Conservation (phyloP, 2,888 invertebrate species). For the Cephus nigrinus region DNA sequence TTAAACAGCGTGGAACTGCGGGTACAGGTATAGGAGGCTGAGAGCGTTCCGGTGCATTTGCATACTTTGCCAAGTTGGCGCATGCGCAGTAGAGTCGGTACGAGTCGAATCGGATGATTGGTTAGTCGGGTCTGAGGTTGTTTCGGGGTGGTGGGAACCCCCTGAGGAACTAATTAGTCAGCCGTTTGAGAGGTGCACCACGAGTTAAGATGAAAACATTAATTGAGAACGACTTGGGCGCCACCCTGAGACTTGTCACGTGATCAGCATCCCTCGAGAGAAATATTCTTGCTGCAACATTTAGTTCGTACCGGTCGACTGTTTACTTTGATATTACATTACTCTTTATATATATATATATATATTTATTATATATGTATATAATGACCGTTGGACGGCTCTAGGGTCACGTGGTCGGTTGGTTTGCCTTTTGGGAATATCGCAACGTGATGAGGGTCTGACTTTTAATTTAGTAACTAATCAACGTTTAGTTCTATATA, state of each 20-base stretch:
- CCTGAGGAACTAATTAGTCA: constrained; percentile 1
- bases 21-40: neutral
- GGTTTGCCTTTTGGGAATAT: neutral
- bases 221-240: neutral
- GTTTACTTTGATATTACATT: neutral
- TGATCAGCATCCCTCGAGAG: neutral
- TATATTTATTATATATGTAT: too few species aligned
- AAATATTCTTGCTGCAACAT: neutral
- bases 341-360: too few species aligned
- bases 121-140: neutral
- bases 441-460: neutral
- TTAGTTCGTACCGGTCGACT: neutral
- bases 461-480: neutral
- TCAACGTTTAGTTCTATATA: neutral
- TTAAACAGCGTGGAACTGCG: neutral
- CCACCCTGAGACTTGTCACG: neutral
- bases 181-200: neutral
- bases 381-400: too few species aligned
- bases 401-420: neutral
- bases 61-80: constrained; percentile 4
- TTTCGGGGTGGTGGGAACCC: neutral
- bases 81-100: neutral
- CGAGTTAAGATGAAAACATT: neutral
- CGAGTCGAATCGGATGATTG: neutral
- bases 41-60: neutral